Conservation (phyloP, 2,113 vertebrate species). For the Phalacrocorax aristotelis region DNA sequence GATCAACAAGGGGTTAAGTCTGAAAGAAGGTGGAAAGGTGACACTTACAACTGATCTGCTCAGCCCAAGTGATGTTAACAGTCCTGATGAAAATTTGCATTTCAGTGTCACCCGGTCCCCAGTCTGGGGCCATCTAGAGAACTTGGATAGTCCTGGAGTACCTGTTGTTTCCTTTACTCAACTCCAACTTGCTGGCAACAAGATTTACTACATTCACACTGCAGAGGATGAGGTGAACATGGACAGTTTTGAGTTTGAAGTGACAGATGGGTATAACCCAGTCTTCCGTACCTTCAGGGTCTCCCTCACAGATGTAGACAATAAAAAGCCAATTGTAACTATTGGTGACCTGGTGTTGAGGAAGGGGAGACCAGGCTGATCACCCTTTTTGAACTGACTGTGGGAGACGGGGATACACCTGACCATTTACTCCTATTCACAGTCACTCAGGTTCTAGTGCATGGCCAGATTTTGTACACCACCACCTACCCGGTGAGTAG, state of each 20-base stretch:
- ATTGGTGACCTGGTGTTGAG: slow-evolving; percentile 39
- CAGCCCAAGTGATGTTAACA: slow-evolving; percentile 63
- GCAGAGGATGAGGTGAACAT: slow-evolving; percentile 65
- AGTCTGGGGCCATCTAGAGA: slow-evolving; percentile 60
- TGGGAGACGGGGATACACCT: slow-evolving; percentile 63
- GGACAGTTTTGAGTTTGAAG: slow-evolving; percentile 71
- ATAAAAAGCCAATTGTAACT: slow-evolving; percentile 69
- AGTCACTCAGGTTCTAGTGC: slow-evolving; percentile 59
- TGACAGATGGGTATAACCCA: slow-evolving; percentile 59
- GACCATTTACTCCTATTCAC: slow-evolving; percentile 61
- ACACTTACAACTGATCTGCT: slow-evolving; percentile 66
- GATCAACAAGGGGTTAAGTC: slow-evolving; percentile 65
- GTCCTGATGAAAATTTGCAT: slow-evolving; percentile 53
- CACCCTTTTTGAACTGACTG: slow-evolving; percentile 70
- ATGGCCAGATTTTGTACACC: slow-evolving; percentile 67
- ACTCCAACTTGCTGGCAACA: slow-evolving; percentile 65
- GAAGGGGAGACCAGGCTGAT: slow-evolving; percentile 63
- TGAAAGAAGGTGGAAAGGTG: slow-evolving; percentile 63
- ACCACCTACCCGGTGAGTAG: slow-evolving; percentile 38
- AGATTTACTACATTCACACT: slow-evolving; percentile 65
- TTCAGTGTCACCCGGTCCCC: slow-evolving; percentile 62
- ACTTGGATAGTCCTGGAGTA: slow-evolving; percentile 48
- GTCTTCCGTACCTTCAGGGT: slow-evolving; percentile 59
- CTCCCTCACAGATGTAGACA: slow-evolving; percentile 61
- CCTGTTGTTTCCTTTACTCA: slow-evolving; percentile 67